These are phyloP conservation scores for Forbesichthys agassizii DNA, from an alignment of 2,113 vertebrate genomes.

Conservation along the genomic window DNA sequence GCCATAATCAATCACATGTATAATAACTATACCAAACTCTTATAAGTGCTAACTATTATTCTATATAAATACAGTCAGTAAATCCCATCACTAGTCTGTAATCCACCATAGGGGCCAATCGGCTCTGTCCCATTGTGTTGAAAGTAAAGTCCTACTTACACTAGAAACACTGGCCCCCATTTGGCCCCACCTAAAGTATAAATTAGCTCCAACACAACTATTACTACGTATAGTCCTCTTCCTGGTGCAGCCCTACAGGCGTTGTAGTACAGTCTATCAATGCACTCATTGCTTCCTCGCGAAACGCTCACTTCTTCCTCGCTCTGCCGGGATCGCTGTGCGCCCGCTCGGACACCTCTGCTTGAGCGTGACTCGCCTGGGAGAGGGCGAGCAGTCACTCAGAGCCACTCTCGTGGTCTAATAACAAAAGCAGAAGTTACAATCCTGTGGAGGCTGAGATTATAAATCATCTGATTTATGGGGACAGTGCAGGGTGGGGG, in stretches of 20 bases:
- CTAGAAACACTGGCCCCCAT: too few relatives aligned
- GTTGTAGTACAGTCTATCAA: constrained; percentile 17
- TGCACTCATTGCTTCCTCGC: constrained; percentile 38
- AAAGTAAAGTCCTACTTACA: too few relatives aligned
- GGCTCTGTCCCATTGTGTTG: too few relatives aligned
- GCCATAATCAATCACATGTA: too few relatives aligned
- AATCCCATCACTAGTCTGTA: not conserved
- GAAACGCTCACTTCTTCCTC: constrained; percentile 5
- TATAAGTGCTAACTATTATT: not conserved
- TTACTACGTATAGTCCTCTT: too few relatives aligned
- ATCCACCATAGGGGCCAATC: not conserved
- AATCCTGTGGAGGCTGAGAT: constrained; percentile 55
- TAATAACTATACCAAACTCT: not conserved
- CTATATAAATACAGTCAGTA: too few relatives aligned
- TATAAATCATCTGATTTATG: constrained; percentile 77
- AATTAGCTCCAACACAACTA: too few relatives aligned
- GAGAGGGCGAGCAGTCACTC: constrained; percentile 64
- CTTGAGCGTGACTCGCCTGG: constrained; percentile 39
- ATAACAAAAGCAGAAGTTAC: constrained; percentile 68
- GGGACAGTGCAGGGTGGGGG: constrained; percentile 55
- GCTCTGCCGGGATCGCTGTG: constrained; percentile 25
- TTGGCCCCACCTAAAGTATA: too few relatives aligned
- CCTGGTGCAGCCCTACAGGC: too few relatives aligned
- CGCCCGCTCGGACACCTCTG: constrained; percentile 7
- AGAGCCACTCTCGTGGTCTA: constrained; percentile 49